Evolutionary conservation across 2,113 vertebrate species (phyloP).

Genomic region (Platysternon megacephalum): DNA sequence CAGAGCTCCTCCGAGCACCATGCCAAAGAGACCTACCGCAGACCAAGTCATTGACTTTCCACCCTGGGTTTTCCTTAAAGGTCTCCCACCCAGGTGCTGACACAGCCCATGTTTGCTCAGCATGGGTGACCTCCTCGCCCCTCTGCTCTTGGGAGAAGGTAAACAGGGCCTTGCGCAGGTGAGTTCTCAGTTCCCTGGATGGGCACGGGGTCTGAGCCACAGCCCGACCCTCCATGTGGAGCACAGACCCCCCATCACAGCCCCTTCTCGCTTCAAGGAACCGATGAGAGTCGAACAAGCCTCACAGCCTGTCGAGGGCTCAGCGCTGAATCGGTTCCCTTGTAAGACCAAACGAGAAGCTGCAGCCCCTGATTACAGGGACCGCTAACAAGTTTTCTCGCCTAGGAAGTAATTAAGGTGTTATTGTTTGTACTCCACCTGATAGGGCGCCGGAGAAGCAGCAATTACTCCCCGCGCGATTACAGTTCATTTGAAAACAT

Average conservation of each 20-base stretch:
- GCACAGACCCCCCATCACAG: background rate
- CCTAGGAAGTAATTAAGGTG: constrained; percentile 19
- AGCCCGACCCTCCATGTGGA: background rate
- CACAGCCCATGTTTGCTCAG: background rate
- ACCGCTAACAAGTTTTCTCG: background rate
- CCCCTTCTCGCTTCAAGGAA: background rate
- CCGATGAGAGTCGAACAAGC: background rate
- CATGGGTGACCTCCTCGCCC: background rate
- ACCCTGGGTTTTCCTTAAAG: background rate
- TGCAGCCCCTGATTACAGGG: background rate
- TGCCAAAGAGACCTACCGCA: background rate
- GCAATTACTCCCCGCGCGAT: background rate
- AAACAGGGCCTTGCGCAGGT: background rate
- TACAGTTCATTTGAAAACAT: background rate
- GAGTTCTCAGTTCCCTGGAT: background rate
- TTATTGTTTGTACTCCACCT: background rate
- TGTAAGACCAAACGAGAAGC: background rate
- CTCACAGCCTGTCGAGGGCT: too few species aligned
- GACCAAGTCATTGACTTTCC: background rate
- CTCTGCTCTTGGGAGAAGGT: background rate
- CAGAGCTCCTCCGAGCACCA: background rate
- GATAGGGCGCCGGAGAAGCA: background rate
- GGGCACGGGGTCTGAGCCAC: background rate
- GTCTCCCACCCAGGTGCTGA: background rate
- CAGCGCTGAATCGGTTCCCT: background rate